phyloP scores from a whole-genome alignment of 2,888 invertebrate genomes.

The Habroteleia sp. region DNA sequence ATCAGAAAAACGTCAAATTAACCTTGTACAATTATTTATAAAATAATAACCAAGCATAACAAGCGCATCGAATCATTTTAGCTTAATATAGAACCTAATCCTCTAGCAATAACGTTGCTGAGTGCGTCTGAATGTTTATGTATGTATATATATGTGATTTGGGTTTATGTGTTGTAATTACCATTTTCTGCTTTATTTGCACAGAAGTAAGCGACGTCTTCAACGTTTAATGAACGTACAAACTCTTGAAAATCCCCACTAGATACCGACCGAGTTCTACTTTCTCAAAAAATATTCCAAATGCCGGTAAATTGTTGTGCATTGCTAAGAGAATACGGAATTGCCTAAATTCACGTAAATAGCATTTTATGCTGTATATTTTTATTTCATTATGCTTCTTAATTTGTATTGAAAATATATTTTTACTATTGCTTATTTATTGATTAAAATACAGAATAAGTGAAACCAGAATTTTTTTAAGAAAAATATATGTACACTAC shows the following conservation, averaged over 20 bases:
- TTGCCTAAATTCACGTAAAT: too few species aligned
- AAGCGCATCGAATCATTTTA: conserved; percentile 14
- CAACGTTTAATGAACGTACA: conserved; percentile 1
- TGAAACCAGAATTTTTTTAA: too few species aligned
- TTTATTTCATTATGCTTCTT: too few species aligned
- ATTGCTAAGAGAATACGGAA: too few species aligned
- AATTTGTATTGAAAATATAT: too few species aligned
- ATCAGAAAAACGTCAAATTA: conserved; percentile 24
- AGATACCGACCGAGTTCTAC: too few species aligned
- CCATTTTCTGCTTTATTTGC: conserved; percentile 3
- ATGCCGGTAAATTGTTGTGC: too few species aligned
- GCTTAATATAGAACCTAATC: conserved; percentile 54
- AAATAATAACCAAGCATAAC: conserved; percentile 15
- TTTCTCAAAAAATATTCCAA: too few species aligned
- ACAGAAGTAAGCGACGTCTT: conserved; percentile 8
- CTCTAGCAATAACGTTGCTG: conserved; percentile 32
- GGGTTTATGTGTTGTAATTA: conserved; percentile 4
- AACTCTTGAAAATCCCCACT: background rate
- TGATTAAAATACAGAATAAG: too few species aligned
- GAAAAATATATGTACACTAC: too few species aligned
- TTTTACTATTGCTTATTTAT: too few species aligned
- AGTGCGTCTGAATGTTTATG: conserved; percentile 5
- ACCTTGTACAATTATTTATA: conserved; percentile 40
- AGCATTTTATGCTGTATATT: too few species aligned
- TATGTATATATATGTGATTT: background rate